Conservation (phyloP, 2,888 invertebrate genomes). For the Rhimphoctona megacephalus region DNA sequence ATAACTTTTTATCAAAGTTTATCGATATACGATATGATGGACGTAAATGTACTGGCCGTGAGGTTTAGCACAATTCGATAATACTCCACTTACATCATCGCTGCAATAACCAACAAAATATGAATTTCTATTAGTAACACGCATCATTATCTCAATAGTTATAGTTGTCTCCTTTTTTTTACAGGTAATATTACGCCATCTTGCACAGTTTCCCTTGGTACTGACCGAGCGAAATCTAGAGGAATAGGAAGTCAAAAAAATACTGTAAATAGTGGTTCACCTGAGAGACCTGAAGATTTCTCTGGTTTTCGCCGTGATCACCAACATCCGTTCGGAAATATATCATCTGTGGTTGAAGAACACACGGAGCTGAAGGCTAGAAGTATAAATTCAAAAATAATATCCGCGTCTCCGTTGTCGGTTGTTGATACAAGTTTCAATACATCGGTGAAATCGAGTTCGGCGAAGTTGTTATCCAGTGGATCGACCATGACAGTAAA, state of each 20-base stretch:
- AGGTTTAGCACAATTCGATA: too few species aligned
- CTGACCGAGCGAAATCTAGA: conserved; percentile 79
- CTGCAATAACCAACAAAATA: not conserved
- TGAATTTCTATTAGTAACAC: not conserved
- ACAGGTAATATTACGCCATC: conserved; percentile 80
- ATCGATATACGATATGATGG: too few species aligned
- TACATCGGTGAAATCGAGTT: not conserved
- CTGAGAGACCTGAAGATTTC: conserved; percentile 21
- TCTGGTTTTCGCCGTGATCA: conserved; percentile 54
- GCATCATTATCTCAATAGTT: not conserved
- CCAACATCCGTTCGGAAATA: conserved; percentile 53
- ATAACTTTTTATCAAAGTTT: too few species aligned
- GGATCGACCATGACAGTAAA: conserved; percentile 53
- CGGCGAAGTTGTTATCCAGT: conserved; percentile 8
- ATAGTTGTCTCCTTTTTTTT: not conserved
- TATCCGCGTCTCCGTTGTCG: conserved; percentile 15
- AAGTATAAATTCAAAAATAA: conserved; percentile 53
- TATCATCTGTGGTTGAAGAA: conserved; percentile 41
- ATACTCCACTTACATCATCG: too few species aligned
- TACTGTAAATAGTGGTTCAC: conserved; percentile 74
- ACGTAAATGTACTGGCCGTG: too few species aligned
- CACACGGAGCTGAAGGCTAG: conserved; percentile 31
- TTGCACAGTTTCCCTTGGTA: conserved; percentile 74
- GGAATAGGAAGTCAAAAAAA: conserved; percentile 82
- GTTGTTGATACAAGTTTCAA: conserved; percentile 15